Base-by-base conservation (phyloP, 2,888 invertebrate genomes). In the Oligia strigilis region DNA sequence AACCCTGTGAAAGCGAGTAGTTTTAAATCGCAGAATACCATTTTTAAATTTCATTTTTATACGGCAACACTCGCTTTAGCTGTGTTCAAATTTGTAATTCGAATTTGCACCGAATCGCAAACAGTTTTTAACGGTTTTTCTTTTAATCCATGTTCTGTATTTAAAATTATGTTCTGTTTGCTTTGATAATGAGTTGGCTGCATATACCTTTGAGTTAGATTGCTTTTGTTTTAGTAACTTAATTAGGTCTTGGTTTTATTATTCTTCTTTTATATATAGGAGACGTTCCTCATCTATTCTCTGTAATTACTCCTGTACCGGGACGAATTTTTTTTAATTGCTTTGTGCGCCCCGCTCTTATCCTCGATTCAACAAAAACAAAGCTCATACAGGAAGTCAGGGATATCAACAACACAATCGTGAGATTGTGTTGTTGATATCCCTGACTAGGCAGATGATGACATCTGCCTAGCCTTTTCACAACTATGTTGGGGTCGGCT, bases 41-140 rank as follows among this genome's bases (percentile, higher is more conserved):
- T 89, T 90, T 90, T 88, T 84, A 80, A 86, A 89, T 90, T 90
- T 88, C 80, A 90, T 90, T 88, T 90, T 89, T 88, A 90, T 89
- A 86, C 88, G 78, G 83, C 88, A 88, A 90, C 91, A 90, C 85
- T 89, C 88, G 91, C 90, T 88, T 89, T 90, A 88, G 87, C 76
- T 85, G 86, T 86, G 89, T 89, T 88, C 87, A 87, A 91, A 91
- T 91, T 90, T 91, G 91, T 90, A 90, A 91, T 91, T 91, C 89
- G 91, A 91, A 90, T 90, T 88, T 83, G 82, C 81, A 78, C 69
- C 76, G 89, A 89, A 86, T 89, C 80, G 84, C 90, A 89, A 91
- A 91, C 89, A 86, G 88, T 87, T 89, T 89, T 86, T 82, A 89
- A 87, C 80, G 82, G 84, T 87, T 84, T 89, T 87, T 82, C 84